Evolutionary conservation across 2,113 vertebrate species (phyloP).

Genomic region (Rhabdornis inornatus): DNA sequence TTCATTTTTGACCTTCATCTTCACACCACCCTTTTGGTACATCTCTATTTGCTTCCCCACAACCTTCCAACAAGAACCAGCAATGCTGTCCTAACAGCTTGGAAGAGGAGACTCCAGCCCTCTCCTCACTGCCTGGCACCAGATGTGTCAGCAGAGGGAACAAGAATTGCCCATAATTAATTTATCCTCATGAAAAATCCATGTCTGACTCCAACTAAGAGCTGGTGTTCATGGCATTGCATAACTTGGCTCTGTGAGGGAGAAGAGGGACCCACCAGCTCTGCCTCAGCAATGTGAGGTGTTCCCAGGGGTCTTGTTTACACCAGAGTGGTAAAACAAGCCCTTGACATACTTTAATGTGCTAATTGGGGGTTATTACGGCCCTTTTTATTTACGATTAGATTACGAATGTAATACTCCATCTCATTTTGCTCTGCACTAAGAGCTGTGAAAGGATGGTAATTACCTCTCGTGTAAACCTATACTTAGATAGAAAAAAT

Average conservation of each 20-base stretch:
- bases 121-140: not conserved
- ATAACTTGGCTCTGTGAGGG: conserved; percentile 34
- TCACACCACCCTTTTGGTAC: not conserved
- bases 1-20: not conserved
- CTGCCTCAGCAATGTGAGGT: conserved; percentile 36
- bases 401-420: conserved; percentile 64
- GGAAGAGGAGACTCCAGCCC: not conserved
- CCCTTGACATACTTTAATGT: conserved; percentile 64
- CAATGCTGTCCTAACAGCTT: accelerated
- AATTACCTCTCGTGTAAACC: conserved; percentile 71
- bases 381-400: conserved; percentile 75
- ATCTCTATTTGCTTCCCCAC: not conserved
- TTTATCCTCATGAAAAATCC: not conserved
- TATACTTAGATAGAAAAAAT: conserved; percentile 63
- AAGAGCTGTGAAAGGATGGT: conserved; percentile 64
- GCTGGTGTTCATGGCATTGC: not conserved
- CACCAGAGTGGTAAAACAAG: conserved; percentile 54
- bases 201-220: not conserved
- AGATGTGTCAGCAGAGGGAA: not conserved
- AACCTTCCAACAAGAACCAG: accelerated
- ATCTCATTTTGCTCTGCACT: conserved; percentile 60
- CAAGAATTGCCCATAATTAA: not conserved
- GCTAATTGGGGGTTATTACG: conserved; percentile 77
- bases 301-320: conserved; percentile 47
- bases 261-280: conserved; percentile 12